phyloP scores from a whole-genome alignment of 2,888 invertebrate genomes.

The Hyalella azteca region DNA sequence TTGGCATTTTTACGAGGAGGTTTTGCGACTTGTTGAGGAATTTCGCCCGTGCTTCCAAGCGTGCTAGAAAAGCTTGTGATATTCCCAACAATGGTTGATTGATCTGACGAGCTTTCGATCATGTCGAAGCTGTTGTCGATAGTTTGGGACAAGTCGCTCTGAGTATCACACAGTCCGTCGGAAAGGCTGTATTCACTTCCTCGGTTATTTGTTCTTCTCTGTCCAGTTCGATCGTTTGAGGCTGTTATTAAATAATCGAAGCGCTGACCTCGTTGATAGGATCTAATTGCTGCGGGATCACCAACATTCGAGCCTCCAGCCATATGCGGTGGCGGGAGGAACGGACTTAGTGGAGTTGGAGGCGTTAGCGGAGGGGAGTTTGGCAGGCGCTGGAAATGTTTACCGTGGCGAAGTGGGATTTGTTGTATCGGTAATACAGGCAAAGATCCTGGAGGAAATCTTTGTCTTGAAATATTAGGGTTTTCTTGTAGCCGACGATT shows the following conservation, averaged over 20 bases:
- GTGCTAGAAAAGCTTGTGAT: too few relatives aligned
- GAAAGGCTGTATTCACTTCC: too few relatives aligned
- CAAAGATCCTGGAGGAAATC: constrained; percentile 12
- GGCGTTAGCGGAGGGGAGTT: neutral
- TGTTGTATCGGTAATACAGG: constrained; percentile 6
- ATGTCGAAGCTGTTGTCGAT: too few relatives aligned
- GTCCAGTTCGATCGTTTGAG: neutral
- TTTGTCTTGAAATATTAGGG: neutral
- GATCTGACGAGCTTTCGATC: too few relatives aligned
- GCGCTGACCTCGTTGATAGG: too few relatives aligned
- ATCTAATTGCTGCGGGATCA: neutral
- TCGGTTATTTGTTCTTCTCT: neutral
- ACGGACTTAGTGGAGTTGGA: neutral
- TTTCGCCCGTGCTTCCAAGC: too few relatives aligned
- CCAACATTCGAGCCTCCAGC: neutral
- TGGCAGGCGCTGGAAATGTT: neutral
- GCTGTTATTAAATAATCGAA: neutral
- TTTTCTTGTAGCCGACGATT: neutral
- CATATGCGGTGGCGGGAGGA: neutral
- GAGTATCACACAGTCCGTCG: too few relatives aligned
- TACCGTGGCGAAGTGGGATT: neutral
- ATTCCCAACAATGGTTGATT: too few relatives aligned
- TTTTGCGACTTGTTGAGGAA: too few relatives aligned
- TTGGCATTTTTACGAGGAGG: too few relatives aligned
- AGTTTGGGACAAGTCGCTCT: too few relatives aligned